Percentiles rank a stretch among this genome's conserved stretches.
These are phyloP conservation scores for Drosophila miranda DNA, from an alignment of 1,140 invertebrate genomes.

Conservation along the genomic window DNA sequence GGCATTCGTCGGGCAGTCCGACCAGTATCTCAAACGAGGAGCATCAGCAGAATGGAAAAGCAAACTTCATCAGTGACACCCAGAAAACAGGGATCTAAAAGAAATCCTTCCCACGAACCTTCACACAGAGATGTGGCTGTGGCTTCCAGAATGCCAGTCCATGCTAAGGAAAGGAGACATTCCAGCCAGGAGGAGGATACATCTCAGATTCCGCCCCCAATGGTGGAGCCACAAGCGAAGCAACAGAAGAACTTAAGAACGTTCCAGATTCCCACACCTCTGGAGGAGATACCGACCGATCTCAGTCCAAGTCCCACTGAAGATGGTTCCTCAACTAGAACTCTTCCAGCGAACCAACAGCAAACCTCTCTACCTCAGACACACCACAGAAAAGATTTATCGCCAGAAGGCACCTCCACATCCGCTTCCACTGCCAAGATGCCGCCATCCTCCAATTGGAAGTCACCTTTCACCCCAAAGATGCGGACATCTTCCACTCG, in stretches of 20 bases:
- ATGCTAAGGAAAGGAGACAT: no score
- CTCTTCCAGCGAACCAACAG: not conserved
- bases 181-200: no score
- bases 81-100: no score
- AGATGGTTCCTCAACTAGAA: not conserved
- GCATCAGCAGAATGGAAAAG: no score
- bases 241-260: not conserved
- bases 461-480: no score
- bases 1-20: constrained; percentile 3
- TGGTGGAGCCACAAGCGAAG: not conserved
- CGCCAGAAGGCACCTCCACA: not conserved
- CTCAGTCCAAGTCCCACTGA: not conserved
- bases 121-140: not conserved
- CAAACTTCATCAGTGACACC: no score
- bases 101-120: not conserved
- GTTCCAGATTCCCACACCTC: not conserved
- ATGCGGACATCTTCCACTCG: no score
- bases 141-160: no score
- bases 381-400: not conserved
- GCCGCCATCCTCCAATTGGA: no score
- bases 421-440: constrained; percentile 1
- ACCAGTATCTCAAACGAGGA: constrained; percentile 1
- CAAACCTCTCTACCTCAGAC: constrained; percentile 2
- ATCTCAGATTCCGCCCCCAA: not conserved
- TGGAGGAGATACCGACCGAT: not conserved